Base-by-base conservation (phyloP, 2,113 vertebrate species). In the Apodemus speciosus region DNA sequence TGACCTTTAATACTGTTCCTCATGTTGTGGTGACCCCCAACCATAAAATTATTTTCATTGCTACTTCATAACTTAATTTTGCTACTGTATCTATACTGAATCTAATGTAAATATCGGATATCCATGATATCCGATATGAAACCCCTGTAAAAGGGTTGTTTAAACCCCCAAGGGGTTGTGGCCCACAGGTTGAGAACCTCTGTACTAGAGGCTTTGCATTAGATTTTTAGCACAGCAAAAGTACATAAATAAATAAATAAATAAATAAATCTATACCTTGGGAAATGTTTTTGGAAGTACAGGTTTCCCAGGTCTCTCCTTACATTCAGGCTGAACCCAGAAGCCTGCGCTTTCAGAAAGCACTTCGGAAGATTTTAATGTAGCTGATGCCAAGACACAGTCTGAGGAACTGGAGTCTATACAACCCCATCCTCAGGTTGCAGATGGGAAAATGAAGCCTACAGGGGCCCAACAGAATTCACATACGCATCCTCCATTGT, bases 301-400 rank as follows among this genome's bases (percentile, higher is more conserved):
- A 89, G 6, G 40, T 10, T 77, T 92, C 88, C 62, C 43, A 16
- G 64, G 64, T 35, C 10, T 66, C 64, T 66, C 64, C 16, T 53
- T 68, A 21, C 27, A 43, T n/a, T 30, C 23, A 83, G 89, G 32
- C 46, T 20, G 23, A 87, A 60, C 23, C 18, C 40, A 10, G 53
- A 91, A 73, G 64, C 80, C 64, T 94, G 81, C 46, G 46, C 62
- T 93, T 91, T 76, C 51, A 66, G 53, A 83, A 73, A 32, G 20
- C 49, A 76, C 46, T 81, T 46, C 51, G 60, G 80, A 66, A 35
- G 43, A 40, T 81, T 85, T 58, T 23, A 35, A 75, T 56, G n/a
- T 58, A 56, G 46, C 40, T 38, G n/a, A 87, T 15, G 49, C 69
- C 16, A 86, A 56, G 27, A 53, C 32, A 11, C 8, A 86, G 49